phyloP scores from a whole-genome alignment of 2,888 invertebrate genomes.

The Thumatha senex region DNA sequence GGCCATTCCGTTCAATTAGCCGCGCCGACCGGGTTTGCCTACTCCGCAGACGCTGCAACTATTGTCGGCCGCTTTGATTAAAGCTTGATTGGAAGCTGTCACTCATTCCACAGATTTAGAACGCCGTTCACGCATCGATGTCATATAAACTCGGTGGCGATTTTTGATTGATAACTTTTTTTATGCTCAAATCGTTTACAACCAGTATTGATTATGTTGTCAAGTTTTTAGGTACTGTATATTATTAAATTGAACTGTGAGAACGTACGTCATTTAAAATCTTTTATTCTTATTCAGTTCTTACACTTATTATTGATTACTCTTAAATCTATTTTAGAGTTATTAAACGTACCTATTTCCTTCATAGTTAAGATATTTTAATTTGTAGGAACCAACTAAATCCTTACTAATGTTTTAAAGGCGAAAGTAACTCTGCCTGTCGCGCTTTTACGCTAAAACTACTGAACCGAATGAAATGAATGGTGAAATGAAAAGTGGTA shows the following conservation, averaged over 20 bases:
- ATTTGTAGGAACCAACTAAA: no score
- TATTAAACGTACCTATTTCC: no score
- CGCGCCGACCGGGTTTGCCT: slow-evolving; percentile 56
- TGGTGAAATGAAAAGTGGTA: no score
- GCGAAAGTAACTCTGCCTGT: no score
- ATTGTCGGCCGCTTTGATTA: slow-evolving; percentile 75
- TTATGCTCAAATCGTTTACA: slow-evolving; percentile 16
- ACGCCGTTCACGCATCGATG: slow-evolving; percentile 51
- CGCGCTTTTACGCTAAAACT: no score
- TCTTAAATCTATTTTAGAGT: no score
- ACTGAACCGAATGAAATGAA: no score
- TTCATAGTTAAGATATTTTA: no score
- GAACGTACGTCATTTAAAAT: neutral
- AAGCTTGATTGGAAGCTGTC: slow-evolving; percentile 77
- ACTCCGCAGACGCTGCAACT: slow-evolving; percentile 57
- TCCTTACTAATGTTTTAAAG: no score
- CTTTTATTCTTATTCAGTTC: neutral
- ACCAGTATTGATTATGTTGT: slow-evolving; percentile 4
- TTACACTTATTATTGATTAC: no score
- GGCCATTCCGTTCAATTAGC: slow-evolving; percentile 78
- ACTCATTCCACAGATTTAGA: slow-evolving; percentile 57
- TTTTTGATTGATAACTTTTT: slow-evolving; percentile 30
- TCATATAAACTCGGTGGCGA: slow-evolving; percentile 44
- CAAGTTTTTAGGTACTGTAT: neutral
- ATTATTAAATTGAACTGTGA: neutral